These are phyloP conservation scores for Meteorus cinctellus DNA, from an alignment of 2,888 invertebrate genomes.

Conservation along the genomic window DNA sequence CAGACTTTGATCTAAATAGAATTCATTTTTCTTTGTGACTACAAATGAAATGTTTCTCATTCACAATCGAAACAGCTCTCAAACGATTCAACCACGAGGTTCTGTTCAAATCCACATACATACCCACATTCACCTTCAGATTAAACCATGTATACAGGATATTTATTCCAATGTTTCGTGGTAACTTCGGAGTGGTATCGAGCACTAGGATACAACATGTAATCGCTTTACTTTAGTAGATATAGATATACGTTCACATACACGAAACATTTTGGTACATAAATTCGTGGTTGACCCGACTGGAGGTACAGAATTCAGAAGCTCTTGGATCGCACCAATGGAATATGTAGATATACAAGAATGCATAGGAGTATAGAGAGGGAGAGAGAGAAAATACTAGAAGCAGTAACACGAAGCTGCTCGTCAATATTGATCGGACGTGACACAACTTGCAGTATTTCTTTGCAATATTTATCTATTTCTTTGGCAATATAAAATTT, in stretches of 20 bases:
- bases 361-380: conserved; percentile 34
- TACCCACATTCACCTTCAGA: neutral
- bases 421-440: conserved; percentile 51
- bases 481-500: neutral
- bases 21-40: neutral
- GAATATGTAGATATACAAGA: conserved; percentile 14
- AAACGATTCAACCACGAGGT: neutral
- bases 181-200: conserved; percentile 1
- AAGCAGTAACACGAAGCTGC: conserved; percentile 23
- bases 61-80: neutral
- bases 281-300: conserved; percentile 42
- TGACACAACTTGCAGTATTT: conserved; percentile 47
- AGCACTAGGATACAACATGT: conserved; percentile 25
- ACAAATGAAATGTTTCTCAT: no score
- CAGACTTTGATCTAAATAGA: neutral
- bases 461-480: conserved; percentile 7
- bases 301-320: conserved; percentile 37
- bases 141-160: conserved; percentile 4
- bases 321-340: conserved; percentile 19
- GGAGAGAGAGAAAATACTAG: conserved; percentile 26
- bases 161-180: conserved; percentile 2
- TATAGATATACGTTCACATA: neutral
- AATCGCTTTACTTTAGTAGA: conserved; percentile 38
- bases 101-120: neutral
- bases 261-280: conserved; percentile 40